Percentiles rank a stretch among this genome's conserved stretches.
phyloP scores from a whole-genome alignment of 1,140 invertebrate genomes.

The Brachionus rubens region DNA sequence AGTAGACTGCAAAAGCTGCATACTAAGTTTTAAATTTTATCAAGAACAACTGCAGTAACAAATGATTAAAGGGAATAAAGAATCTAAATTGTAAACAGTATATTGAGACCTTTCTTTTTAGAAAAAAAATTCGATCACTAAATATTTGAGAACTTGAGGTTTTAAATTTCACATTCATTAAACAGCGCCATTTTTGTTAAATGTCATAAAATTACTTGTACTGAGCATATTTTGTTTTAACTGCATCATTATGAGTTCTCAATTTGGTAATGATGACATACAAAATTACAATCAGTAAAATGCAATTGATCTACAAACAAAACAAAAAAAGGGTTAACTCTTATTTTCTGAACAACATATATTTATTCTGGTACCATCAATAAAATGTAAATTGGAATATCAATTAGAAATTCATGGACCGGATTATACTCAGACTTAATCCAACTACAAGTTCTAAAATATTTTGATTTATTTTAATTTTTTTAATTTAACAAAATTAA shows the following conservation, averaged over 20 bases:
- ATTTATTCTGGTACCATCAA: not conserved
- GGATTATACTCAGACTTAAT: slow-evolving; percentile 35
- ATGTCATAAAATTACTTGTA: not conserved
- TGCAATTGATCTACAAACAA: not conserved
- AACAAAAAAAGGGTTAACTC: not conserved
- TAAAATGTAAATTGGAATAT: slow-evolving; percentile 42
- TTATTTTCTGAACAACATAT: not conserved
- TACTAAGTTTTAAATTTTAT: too few species aligned
- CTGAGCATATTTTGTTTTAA: slow-evolving; percentile 42
- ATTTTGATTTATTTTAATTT: not conserved
- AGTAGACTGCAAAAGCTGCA: too few species aligned
- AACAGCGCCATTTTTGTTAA: slow-evolving; percentile 2
- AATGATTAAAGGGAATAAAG: too few species aligned
- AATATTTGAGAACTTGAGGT: too few species aligned
- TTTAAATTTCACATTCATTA: too few species aligned
- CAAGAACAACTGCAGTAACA: too few species aligned
- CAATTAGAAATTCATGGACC: slow-evolving; percentile 25
- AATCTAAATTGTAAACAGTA: too few species aligned
- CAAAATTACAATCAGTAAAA: slow-evolving; percentile 38
- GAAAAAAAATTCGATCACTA: too few species aligned
- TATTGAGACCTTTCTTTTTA: too few species aligned
- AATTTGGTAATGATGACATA: slow-evolving; percentile 43
- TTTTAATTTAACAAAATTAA: not conserved
- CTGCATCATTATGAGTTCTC: slow-evolving; percentile 32
- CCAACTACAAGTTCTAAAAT: slow-evolving; percentile 25